phyloP scores from a whole-genome alignment of 2,113 vertebrate genomes.

The Nettapus auritus region DNA sequence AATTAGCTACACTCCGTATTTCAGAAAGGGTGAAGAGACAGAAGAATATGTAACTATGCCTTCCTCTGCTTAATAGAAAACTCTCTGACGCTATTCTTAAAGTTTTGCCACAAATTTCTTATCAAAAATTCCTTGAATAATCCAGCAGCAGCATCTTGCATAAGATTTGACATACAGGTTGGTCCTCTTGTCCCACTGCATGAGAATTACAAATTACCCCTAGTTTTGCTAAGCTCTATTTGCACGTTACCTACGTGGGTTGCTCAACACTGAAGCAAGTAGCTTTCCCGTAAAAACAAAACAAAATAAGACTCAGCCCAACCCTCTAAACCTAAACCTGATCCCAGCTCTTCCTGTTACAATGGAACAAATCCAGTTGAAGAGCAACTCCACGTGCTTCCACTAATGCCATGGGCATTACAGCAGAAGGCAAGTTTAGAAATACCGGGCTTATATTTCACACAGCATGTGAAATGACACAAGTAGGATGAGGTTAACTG shows the following conservation, averaged over 20 bases:
- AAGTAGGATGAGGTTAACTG: neutral
- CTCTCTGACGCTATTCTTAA: neutral
- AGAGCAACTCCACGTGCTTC: neutral
- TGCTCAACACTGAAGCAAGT: neutral
- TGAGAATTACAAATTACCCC: neutral
- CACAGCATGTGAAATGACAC: neutral
- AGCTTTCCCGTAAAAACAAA: neutral
- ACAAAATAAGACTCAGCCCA: neutral
- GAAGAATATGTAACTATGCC: neutral
- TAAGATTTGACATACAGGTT: neutral
- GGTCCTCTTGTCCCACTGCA: accelerated
- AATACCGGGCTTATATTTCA: neutral
- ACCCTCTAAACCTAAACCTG: neutral
- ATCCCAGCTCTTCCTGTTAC: neutral
- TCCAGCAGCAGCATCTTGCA: neutral
- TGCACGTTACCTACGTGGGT: accelerated
- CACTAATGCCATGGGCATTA: neutral
- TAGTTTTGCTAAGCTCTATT: neutral
- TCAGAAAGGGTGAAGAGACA: accelerated
- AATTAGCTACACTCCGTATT: neutral
- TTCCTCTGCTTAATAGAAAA: neutral
- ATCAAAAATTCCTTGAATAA: neutral
- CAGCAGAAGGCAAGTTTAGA: neutral
- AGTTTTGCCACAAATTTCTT: neutral
- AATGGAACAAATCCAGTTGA: neutral